phyloP scores from a whole-genome alignment of 2,797 vertebrate genomes.

The Catamblyrhynchus diadema region DNA sequence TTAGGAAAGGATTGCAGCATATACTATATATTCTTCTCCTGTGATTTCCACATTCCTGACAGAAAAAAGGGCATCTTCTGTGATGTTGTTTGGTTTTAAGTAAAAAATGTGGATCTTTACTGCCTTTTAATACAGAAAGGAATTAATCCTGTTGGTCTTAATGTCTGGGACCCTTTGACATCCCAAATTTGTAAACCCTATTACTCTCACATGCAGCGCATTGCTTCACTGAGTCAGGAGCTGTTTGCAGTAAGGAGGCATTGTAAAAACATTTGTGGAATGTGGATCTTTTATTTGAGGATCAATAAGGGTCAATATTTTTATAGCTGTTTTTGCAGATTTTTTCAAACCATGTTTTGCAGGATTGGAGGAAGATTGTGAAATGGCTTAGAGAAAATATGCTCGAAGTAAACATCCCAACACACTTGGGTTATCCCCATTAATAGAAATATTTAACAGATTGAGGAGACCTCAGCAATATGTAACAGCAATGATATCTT shows the following conservation, averaged over 20 bases:
- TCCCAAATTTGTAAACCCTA: background rate
- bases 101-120: background rate
- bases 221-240: background rate
- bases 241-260: background rate
- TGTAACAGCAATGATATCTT: background rate
- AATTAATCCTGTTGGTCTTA: background rate
- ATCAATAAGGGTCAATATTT: background rate
- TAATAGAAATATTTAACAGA: background rate
- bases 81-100: background rate
- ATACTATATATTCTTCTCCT: background rate
- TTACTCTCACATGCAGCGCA: accelerated
- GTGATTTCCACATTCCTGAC: background rate
- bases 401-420: background rate
- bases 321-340: background rate
- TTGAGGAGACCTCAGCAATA: background rate
- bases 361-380: background rate
- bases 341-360: background rate
- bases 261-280: background rate
- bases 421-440: background rate
- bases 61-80: background rate
- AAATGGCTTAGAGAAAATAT: background rate
- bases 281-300: background rate
- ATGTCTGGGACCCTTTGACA: background rate
- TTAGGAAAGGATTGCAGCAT: background rate
- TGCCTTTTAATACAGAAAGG: background rate